phyloP scores from a whole-genome alignment of 1,140 invertebrate genomes.

The Plectrocnemia conspersa region DNA sequence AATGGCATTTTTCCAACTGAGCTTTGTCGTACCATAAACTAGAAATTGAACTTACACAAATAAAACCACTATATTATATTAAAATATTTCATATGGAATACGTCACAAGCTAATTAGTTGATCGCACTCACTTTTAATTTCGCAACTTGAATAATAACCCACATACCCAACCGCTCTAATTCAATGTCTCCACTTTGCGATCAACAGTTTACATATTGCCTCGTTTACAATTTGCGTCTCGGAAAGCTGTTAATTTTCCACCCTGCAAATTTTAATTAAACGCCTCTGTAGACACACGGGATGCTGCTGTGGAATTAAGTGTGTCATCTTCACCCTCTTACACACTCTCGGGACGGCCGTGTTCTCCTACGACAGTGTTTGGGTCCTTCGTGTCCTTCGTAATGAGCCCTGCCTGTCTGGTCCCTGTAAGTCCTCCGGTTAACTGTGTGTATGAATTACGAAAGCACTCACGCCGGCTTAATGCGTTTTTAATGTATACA shows the following conservation, averaged over 20 bases:
- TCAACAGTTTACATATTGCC: too few species aligned
- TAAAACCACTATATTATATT: too few species aligned
- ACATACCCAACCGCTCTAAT: too few species aligned
- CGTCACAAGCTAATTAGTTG: too few species aligned
- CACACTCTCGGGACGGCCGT: conserved; percentile 4
- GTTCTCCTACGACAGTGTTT: conserved; percentile 5
- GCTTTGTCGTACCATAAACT: too few species aligned
- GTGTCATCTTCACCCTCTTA: neutral
- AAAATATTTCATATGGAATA: too few species aligned
- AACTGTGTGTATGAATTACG: conserved; percentile 21
- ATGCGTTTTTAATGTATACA: conserved; percentile 23
- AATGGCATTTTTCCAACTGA: too few species aligned
- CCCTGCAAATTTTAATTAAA: neutral
- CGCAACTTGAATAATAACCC: too few species aligned
- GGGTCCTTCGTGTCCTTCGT: conserved; percentile 11
- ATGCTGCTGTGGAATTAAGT: too few species aligned
- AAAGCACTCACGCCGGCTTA: conserved; percentile 20
- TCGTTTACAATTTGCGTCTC: neutral
- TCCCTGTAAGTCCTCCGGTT: conserved; percentile 7
- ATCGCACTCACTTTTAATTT: too few species aligned
- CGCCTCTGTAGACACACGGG: conserved; percentile 6
- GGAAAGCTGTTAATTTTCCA: neutral
- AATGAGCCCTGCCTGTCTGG: conserved; percentile 23
- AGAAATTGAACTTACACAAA: too few species aligned
- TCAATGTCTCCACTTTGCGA: too few species aligned